Conservation (phyloP, 2,888 invertebrate species). For the Mellilla xanthometata region DNA sequence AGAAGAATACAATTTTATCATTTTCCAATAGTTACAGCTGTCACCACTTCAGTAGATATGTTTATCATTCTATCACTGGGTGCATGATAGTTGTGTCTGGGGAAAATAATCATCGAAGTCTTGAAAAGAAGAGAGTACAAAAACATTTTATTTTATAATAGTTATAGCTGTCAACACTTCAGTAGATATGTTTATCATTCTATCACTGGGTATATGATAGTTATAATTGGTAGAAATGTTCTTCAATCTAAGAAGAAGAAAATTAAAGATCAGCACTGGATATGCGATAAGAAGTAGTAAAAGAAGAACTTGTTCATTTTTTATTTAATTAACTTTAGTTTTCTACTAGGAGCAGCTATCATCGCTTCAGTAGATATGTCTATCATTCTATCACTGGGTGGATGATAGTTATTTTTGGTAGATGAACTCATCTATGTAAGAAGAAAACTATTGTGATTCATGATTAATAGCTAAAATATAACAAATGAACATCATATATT, state of each 20-base stretch:
- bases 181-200: conserved; percentile 27
- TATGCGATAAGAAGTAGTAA: too few species aligned
- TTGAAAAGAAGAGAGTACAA: not conserved
- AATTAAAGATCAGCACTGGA: too few species aligned
- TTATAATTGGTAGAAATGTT: conserved; percentile 4
- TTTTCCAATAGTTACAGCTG: conserved; percentile 2
- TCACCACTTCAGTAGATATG: conserved; percentile 17
- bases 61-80: conserved; percentile 27
- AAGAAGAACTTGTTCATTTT: too few species aligned
- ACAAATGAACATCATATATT: too few species aligned
- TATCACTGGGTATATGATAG: conserved; percentile 29
- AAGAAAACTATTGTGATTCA: not conserved
- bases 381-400: conserved; percentile 24
- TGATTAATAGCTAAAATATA: too few species aligned
- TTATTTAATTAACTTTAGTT: too few species aligned
- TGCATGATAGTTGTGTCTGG: conserved; percentile 19
- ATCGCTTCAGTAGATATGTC: conserved; percentile 8
- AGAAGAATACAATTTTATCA: not conserved
- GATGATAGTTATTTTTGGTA: conserved; percentile 11
- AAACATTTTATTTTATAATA: conserved; percentile 4
- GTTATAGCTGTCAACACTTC: conserved; percentile 19
- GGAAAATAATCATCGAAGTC: conserved; percentile 6
- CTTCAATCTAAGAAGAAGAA: not conserved
- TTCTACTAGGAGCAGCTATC: conserved; percentile 13
- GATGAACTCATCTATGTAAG: not conserved